A percentile compares a stretch with the other conserved stretches of the same genome.
These are phyloP conservation scores for Dicyrtoma fusca DNA, from an alignment of 2,888 invertebrate species.

Conservation along the genomic window DNA sequence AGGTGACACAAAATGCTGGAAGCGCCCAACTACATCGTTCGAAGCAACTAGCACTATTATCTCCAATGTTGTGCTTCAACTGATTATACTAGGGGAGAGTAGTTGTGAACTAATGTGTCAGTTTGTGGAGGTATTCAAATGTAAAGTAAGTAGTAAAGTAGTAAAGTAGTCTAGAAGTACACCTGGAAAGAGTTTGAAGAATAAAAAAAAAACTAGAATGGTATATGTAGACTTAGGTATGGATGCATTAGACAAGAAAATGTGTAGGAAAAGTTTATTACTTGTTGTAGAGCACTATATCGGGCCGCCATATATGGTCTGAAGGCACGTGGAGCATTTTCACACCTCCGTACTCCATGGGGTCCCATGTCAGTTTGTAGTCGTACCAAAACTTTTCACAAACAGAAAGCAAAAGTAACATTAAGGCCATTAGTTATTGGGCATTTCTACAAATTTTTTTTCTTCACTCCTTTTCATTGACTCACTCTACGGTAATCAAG, in stretches of 20 bases:
- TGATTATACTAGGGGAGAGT: not conserved
- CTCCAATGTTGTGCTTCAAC: not conserved
- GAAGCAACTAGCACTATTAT: not conserved
- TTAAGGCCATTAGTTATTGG: slow-evolving; percentile 19
- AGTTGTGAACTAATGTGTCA: too few species aligned
- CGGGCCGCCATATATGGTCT: slow-evolving; percentile 81
- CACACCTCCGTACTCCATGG: slow-evolving; percentile 80
- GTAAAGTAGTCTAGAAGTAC: too few species aligned
- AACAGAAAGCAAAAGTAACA: slow-evolving; percentile 43
- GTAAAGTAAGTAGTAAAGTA: not conserved
- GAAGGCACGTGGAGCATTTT: slow-evolving; percentile 83
- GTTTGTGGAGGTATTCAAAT: not conserved
- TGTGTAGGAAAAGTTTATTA: slow-evolving; percentile 58
- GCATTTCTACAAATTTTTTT: not conserved
- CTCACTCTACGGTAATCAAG: too few species aligned
- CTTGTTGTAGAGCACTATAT: slow-evolving; percentile 83
- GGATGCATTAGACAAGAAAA: not conserved
- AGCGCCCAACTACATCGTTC: not conserved
- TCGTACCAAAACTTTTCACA: slow-evolving; percentile 78
- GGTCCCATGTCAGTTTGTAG: slow-evolving; percentile 79
- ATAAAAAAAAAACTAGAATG: too few species aligned
- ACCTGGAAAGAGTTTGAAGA: too few species aligned
- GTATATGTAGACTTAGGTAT: too few species aligned
- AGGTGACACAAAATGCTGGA: not conserved
- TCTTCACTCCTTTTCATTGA: not conserved